Evolutionary conservation across 2,113 vertebrate species (phyloP), one percentile per base, ranked within the genome.

Genomic region (Himantopus leucocephalus): DNA sequence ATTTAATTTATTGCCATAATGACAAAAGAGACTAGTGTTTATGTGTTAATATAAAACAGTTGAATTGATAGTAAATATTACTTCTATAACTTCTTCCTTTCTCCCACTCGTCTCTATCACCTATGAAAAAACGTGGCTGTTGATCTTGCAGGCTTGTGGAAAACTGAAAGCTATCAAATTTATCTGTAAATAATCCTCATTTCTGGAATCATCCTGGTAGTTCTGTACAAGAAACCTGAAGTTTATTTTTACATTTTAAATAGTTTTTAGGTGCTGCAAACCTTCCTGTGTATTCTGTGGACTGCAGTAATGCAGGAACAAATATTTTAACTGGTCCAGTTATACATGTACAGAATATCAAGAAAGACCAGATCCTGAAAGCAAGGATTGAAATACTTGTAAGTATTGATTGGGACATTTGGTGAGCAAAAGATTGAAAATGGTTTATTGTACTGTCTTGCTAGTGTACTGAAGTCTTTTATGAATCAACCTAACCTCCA

Each of bases 241-340:
- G 6, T 71, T 76, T 83, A 86, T 63, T 97, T 71, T 53, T 86
- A 12, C 14, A 27, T 45, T 94, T 94, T 34, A 26, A 85, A 83
- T 84, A 99, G 99, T 98, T 99, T 95, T 34, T 88, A 85, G 98
- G 98, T 91, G 98, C 97, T 85, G 89, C 98, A 91, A 97, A 98
- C 58, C 96, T 98, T 79, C 97, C 98, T 32, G 37, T 97, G 8
- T 98, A 98, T 53, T 58, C 78, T 15, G 97, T 97, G 62, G 99
- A 99, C 97, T 99, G 99, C 85, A 99, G 99, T 96, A 98, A 97
- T 95, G 98, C 98, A 30, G 99, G 99, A 86, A 97, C 97, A 30
- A 99, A 98, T 66, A 97, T 98, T 90, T 92, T 99, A 90, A 97
- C 98, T 74, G 98, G 98, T 43, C 97, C 99, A 64, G 96, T 96